These are phyloP conservation scores for Pseudachorutes palmiensis DNA, from an alignment of 1,140 invertebrate genomes.

Conservation along the genomic window DNA sequence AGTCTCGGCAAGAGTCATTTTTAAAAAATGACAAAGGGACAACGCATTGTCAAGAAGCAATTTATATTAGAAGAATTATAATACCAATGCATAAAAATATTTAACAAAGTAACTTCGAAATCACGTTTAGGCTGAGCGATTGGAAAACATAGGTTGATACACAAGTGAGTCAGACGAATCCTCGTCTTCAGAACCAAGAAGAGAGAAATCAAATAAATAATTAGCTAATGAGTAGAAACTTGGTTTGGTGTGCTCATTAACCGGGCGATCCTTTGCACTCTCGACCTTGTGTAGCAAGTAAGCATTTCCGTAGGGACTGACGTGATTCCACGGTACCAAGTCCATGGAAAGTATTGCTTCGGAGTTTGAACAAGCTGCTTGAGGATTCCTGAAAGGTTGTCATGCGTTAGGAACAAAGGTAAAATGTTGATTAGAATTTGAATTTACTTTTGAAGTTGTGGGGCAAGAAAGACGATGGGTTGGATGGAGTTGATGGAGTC, in stretches of 20 bases:
- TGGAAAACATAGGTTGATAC: no score
- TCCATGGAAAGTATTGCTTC: slow-evolving; percentile 19
- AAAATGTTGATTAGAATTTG: background rate
- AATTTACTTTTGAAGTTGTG: slow-evolving; percentile 34
- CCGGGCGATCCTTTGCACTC: background rate
- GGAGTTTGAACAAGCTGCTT: slow-evolving; percentile 21
- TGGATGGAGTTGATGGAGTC: slow-evolving; percentile 47
- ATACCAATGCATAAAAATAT: no score
- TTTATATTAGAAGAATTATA: no score
- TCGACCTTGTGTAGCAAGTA: background rate
- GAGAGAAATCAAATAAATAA: background rate
- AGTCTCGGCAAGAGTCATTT: no score
- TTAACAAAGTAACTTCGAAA: no score
- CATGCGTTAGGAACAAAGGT: background rate
- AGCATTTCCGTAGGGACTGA: background rate
- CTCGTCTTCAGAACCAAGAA: background rate
- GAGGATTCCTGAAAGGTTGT: slow-evolving; percentile 18
- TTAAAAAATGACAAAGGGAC: no score
- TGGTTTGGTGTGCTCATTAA: background rate
- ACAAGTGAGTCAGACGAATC: background rate
- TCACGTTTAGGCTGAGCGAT: no score
- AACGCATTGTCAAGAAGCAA: no score
- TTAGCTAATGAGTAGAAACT: slow-evolving; percentile 1
- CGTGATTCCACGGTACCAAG: slow-evolving; percentile 20
- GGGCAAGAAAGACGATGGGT: slow-evolving; percentile 40